Evolutionary conservation across 2,888 invertebrate species (phyloP).

Genomic region (Diarsia dahlii): DNA sequence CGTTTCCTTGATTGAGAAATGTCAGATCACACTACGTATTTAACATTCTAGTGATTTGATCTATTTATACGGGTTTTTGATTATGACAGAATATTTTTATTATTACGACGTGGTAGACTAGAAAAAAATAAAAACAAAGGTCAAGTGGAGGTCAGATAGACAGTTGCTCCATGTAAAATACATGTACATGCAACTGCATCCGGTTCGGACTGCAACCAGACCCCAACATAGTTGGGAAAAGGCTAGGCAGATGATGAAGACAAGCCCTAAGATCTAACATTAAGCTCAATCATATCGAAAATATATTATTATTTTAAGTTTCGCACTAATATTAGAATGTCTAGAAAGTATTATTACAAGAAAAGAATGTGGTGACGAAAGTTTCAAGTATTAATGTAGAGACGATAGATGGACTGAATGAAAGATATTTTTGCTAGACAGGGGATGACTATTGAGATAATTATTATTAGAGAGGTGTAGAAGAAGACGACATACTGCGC

Average conservation of each 20-base stretch:
- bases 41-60: constrained; percentile 14
- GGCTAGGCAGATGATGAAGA: too few relatives aligned
- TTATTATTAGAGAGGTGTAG: neutral
- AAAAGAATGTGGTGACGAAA: neutral
- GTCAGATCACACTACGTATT: constrained; percentile 29
- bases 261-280: neutral
- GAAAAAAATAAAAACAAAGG: neutral
- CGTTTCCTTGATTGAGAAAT: constrained; percentile 58
- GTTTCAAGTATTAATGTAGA: neutral
- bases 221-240: too few relatives aligned
- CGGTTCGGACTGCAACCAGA: too few relatives aligned
- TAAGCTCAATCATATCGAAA: neutral
- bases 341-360: neutral
- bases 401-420: neutral
- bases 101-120: neutral
- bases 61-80: constrained; percentile 9
- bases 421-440: neutral
- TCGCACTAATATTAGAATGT: neutral
- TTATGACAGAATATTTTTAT: neutral
- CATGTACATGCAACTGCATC: too few relatives aligned
- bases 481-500: neutral
- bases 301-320: neutral
- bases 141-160: too few relatives aligned
- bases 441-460: neutral
- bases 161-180: too few relatives aligned